Base-by-base conservation (phyloP, 2,113 vertebrate genomes). In the Amazona guildingii region DNA sequence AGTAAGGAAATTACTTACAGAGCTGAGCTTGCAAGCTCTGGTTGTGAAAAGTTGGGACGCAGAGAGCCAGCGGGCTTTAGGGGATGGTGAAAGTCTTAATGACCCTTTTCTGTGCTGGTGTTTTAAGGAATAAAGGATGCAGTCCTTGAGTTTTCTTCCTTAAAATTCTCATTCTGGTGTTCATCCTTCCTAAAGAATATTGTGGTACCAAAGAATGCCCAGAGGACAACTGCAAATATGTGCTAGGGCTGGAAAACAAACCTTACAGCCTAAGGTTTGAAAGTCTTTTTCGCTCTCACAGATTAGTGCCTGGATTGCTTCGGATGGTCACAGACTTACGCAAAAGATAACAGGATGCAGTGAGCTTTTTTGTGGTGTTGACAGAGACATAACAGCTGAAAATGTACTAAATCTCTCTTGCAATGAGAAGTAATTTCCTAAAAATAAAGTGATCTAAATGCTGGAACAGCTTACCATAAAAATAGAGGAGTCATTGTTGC, bases 1-100 rank as follows among this genome's bases (percentile, higher is more conserved):
- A 97, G 82, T 82, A 94, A 92, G 93, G 86, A 95, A 94, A 94
- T 97, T 67, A 28, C 76, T 85, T 81, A 48, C 43, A 94, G 94
- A 95, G 90, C 35, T 59, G 52, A 35, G 27, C 79, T 90, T 49
- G 89, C 55, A 43, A 27, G 61, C 33, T 90, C 55, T 73, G 28
- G 1, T 63, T 73, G 25, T 62, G 82, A 27, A 23, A 83, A 77
- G 43, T 4, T 69, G 46, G 28, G 24, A 57, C 70, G 57, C 63
- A 49, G 78, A 73, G 41, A 51, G 33, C 25, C 11, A 44, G 35
- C 11, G 46, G 76, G 12, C 18, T 79, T 8, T 41, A 54, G 69
- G 20, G 41, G 8, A 24, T 51, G 27, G 24, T 51, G 15, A 7
- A 78, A 79, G 39, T 54, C 24, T 39, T 28, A 17, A 7, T 27